Conservation (phyloP, 2,113 vertebrate species). For the Hippolais icterina region DNA sequence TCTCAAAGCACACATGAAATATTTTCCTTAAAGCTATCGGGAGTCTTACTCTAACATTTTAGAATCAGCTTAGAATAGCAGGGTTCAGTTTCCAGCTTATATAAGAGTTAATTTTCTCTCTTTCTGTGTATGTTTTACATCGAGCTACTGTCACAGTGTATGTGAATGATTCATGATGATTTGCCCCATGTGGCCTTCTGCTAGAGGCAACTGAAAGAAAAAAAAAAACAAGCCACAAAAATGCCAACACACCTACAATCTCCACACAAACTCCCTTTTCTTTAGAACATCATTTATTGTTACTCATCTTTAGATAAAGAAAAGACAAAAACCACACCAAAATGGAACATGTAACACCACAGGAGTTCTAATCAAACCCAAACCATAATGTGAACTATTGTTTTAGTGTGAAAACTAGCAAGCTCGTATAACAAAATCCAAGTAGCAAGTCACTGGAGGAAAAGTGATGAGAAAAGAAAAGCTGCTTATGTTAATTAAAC, state of each 20-base stretch:
- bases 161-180: neutral
- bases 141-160: fast-evolving
- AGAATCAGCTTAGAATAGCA: neutral
- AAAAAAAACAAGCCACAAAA: neutral
- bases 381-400: neutral
- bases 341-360: neutral
- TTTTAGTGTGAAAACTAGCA: neutral
- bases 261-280: neutral
- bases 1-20: neutral
- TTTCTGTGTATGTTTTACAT: neutral
- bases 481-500: slow-evolving; percentile 43
- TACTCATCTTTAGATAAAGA: neutral
- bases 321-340: neutral
- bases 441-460: neutral
- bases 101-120: neutral
- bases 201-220: neutral
- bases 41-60: neutral
- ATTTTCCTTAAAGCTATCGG: neutral
- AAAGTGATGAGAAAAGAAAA: slow-evolving; percentile 4
- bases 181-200: neutral
- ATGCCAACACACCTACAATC: neutral
- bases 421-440: neutral
- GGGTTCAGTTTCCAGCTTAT: neutral
- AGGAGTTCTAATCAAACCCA: neutral
- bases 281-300: neutral